Evolutionary conservation across 2,888 invertebrate genomes (phyloP), one percentile per base, ranked within the genome.

Genomic region (Drosophila leonis): DNA sequence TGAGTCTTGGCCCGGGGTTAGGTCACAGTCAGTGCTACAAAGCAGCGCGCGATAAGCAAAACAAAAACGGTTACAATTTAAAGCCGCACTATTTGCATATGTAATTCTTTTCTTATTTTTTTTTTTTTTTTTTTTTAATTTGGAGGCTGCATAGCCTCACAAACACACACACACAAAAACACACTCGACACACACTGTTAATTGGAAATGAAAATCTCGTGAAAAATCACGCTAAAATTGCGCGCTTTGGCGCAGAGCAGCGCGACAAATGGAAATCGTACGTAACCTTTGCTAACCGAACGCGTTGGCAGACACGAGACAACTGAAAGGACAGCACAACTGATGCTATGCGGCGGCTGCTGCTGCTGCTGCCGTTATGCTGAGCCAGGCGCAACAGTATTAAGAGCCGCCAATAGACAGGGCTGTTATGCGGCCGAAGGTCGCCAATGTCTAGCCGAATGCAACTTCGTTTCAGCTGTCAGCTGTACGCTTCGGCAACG

Each of bases 231-330:
- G 68, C 29, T 24, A 54, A 69, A 67, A 37, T 51, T 63, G 42
- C 56, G 61, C 49, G 35, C 49, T 42, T 41, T 15, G 48, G 7
- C 33, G 29, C 31, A 20, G 15, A 42, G 12, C 29, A 24, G 41
- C 57, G 51, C 63, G 20, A 69, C 29, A 63, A 48, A 10, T 49
- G 65, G 57, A 46, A 42, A 35, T 41, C 54, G n/a, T 24, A 46
- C 20, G 49, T 35, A 48, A 37, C 18, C 20, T 15, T 20, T n/a
- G 63, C 65, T 74, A 79, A 91, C 91, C 90, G 90, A 80, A 89
- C 90, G 81, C 82, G 82, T 78, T 78, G 85, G 72, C 83, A 84
- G 90, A 83, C 90, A 90, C 91, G 90, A 89, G 79, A 83, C 74
- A 82, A 91, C 91, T 91, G 73, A 91, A 81, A 65, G 51, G 67